These are phyloP conservation scores for Drosophila pachea DNA, from an alignment of 1,140 invertebrate genomes.

Conservation along the genomic window DNA sequence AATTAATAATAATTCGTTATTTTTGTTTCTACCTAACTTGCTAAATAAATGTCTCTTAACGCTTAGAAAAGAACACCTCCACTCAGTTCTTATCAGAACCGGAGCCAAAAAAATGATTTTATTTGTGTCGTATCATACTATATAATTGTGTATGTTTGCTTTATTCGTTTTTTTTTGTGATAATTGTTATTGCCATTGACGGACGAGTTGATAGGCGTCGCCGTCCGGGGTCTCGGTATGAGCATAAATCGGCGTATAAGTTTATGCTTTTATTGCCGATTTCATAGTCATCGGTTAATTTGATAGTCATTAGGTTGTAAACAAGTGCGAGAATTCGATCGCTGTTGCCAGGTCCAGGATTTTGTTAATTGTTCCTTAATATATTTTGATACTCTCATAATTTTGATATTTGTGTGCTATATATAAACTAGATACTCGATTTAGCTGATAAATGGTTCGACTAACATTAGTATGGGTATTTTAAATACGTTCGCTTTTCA, in stretches of 20 bases:
- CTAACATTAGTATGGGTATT: slow-evolving; percentile 9
- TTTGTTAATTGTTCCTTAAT: slow-evolving; percentile 62
- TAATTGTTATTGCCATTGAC: slow-evolving; percentile 38
- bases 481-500: slow-evolving; percentile 26
- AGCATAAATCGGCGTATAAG: slow-evolving; percentile 33
- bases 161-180: slow-evolving; percentile 32
- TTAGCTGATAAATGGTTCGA: slow-evolving; percentile 45
- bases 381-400: slow-evolving; percentile 47
- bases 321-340: slow-evolving; percentile 19
- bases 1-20: no score
- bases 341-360: slow-evolving; percentile 48
- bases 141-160: slow-evolving; percentile 1
- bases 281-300: slow-evolving; percentile 19
- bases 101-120: slow-evolving; percentile 13
- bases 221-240: background rate
- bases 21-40: no score
- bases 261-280: slow-evolving; percentile 70
- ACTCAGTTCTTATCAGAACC: slow-evolving; percentile 29
- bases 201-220: slow-evolving; percentile 25
- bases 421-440: background rate
- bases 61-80: background rate
- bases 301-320: slow-evolving; percentile 28
- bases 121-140: slow-evolving; percentile 20
- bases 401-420: slow-evolving; percentile 7
- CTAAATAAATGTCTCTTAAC: no score